These are phyloP conservation scores for silkworm (Bombyx mori) DNA, from an alignment of 1,140 invertebrate species.

Conservation along the genomic window DNA sequence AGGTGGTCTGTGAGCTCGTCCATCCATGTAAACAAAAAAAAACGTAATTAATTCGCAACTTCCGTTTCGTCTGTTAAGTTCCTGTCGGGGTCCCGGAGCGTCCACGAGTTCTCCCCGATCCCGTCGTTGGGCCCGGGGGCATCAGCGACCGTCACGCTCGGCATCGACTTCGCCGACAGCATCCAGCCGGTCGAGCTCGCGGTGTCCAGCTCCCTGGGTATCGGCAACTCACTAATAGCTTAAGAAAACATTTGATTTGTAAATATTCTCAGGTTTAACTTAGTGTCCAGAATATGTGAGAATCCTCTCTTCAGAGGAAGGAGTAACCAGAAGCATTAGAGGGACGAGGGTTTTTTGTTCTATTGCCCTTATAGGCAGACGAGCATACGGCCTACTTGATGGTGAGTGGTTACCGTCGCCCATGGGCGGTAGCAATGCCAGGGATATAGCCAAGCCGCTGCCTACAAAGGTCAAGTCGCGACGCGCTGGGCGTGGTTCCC, in stretches of 20 bases:
- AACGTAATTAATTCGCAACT: not conserved
- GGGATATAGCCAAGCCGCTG: no score
- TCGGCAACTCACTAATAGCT: constrained; percentile 9
- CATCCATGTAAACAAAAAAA: no score
- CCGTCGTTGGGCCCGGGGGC: constrained; percentile 72
- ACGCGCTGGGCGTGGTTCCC: no score
- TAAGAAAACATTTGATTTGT: constrained; percentile 1
- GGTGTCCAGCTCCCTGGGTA: constrained; percentile 76
- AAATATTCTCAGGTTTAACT: not conserved
- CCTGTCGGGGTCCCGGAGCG: constrained; percentile 49
- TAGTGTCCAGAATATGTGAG: not conserved
- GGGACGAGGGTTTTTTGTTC: no score
- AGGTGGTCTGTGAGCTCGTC: no score
- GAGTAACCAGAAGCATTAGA: no score
- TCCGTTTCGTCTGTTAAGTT: not conserved
- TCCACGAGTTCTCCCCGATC: constrained; percentile 89
- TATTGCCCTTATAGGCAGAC: no score
- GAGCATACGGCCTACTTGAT: no score
- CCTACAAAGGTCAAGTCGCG: no score
- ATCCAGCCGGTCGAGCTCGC: constrained; percentile 90
- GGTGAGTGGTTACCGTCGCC: no score
- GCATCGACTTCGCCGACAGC: constrained; percentile 95
- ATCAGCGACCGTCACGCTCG: constrained; percentile 78
- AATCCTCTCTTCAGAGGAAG: no score
- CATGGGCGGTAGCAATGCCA: no score